phyloP scores from a whole-genome alignment of 2,888 invertebrate genomes.

The Apamea monoglypha region DNA sequence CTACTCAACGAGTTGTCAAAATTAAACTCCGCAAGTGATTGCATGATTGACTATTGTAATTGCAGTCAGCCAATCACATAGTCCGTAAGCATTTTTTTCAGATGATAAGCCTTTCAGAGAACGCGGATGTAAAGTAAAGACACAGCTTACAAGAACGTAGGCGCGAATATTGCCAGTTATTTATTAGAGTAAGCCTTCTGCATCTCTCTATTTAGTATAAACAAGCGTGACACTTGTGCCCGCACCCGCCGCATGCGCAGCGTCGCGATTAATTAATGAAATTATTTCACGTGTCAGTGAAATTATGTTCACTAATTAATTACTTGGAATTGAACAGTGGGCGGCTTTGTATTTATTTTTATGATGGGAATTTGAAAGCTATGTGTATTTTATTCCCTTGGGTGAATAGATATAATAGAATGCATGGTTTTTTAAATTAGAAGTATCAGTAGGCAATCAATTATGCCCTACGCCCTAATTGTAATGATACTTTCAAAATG shows the following conservation, averaged over 20 bases:
- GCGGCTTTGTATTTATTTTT: constrained; percentile 21
- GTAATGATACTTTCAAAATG: not conserved
- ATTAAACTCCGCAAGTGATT: too few relatives aligned
- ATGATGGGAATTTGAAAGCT: constrained; percentile 46
- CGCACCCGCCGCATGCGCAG: constrained; percentile 50
- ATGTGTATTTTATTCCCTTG: constrained; percentile 14
- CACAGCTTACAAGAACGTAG: too few relatives aligned
- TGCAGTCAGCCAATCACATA: too few relatives aligned
- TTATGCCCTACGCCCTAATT: not conserved
- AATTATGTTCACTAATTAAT: constrained; percentile 53
- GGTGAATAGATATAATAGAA: not conserved
- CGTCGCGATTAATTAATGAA: constrained; percentile 61
- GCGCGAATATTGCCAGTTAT: too few relatives aligned
- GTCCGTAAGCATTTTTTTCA: too few relatives aligned
- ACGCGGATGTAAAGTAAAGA: too few relatives aligned
- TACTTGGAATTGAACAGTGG: constrained; percentile 29
- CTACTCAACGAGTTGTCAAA: too few relatives aligned
- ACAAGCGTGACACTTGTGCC: constrained; percentile 61
- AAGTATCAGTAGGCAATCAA: not conserved
- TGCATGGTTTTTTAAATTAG: constrained; percentile 3
- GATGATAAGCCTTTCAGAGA: too few relatives aligned
- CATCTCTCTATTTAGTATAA: not conserved
- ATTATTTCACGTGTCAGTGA: constrained; percentile 62
- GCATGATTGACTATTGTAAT: too few relatives aligned
- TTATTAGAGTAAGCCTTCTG: constrained; percentile 28